Percentiles rank a stretch among this genome's conserved stretches.
Conservation (phyloP, 1,140 invertebrate species). For the Drosophila nikananu region DNA sequence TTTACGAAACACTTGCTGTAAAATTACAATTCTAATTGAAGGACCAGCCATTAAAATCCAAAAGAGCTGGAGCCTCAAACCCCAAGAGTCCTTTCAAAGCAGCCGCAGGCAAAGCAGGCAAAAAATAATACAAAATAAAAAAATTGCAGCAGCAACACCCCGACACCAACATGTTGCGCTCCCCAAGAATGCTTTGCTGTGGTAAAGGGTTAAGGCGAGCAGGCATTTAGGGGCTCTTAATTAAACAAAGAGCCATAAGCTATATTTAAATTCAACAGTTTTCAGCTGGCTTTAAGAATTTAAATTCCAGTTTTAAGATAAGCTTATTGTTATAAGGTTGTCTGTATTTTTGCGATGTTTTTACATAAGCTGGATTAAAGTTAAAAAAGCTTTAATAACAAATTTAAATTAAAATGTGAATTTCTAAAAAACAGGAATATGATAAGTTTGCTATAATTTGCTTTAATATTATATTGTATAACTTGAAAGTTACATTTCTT, state of each 20-base stretch:
- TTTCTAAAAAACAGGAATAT: background rate
- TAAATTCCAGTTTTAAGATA: background rate
- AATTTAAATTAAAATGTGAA: background rate
- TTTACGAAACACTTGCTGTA: slow-evolving; percentile 26
- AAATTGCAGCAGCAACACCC: slow-evolving; percentile 20
- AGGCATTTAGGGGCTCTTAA: slow-evolving; percentile 33
- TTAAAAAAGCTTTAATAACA: background rate
- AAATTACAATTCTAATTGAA: slow-evolving; percentile 44
- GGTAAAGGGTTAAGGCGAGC: slow-evolving; percentile 15
- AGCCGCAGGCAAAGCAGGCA: slow-evolving; percentile 19
- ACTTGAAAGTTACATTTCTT: too few species aligned
- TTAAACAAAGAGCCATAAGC: slow-evolving; percentile 19
- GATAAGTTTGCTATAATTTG: background rate
- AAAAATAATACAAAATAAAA: slow-evolving; percentile 17
- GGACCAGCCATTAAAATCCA: slow-evolving; percentile 26
- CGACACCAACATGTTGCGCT: slow-evolving; percentile 47
- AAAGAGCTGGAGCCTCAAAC: slow-evolving; percentile 2
- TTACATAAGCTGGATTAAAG: background rate
- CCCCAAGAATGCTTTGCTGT: slow-evolving; percentile 17
- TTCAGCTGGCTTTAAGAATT: background rate
- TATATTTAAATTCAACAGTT: slow-evolving; percentile 1
- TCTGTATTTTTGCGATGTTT: background rate
- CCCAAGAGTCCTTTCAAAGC: slow-evolving; percentile 32
- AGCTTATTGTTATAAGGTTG: background rate
- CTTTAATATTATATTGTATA: too few species aligned